phyloP scores from a whole-genome alignment of 1,140 invertebrate genomes.

The Drosophila tani region DNA sequence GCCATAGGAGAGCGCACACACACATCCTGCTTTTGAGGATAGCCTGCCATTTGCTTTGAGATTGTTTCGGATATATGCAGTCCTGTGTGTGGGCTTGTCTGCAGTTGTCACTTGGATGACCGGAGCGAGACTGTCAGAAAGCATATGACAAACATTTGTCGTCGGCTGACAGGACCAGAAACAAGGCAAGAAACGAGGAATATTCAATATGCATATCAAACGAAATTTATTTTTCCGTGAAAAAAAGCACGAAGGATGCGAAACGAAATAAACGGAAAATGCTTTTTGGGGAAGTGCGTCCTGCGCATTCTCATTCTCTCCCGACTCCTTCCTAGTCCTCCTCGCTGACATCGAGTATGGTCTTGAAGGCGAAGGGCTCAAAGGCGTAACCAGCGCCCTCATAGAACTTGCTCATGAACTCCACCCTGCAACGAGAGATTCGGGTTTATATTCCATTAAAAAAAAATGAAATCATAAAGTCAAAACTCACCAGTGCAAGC shows the following conservation, averaged over 20 bases:
- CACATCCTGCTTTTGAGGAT: slow-evolving; percentile 30
- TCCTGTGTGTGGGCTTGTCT: slow-evolving; percentile 37
- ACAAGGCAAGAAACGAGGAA: slow-evolving; percentile 29
- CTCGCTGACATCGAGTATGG: slow-evolving; percentile 88
- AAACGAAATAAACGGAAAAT: slow-evolving; percentile 41
- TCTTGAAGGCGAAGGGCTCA: slow-evolving; percentile 96
- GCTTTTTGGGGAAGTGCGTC: slow-evolving; percentile 47
- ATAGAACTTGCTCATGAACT: slow-evolving; percentile 99
- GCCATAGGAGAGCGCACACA: neutral
- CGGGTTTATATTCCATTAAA: neutral
- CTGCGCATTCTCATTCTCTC: slow-evolving; percentile 40
- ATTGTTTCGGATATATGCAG: slow-evolving; percentile 48
- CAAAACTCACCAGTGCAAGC: slow-evolving; percentile 96
- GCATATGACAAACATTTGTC: slow-evolving; percentile 65
- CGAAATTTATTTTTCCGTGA: slow-evolving; percentile 59
- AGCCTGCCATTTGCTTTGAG: slow-evolving; percentile 62
- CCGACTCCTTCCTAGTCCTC: slow-evolving; percentile 31
- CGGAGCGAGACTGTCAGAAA: slow-evolving; percentile 59
- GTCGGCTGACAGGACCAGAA: slow-evolving; percentile 45
- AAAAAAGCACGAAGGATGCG: slow-evolving; percentile 18
- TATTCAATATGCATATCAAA: slow-evolving; percentile 64
- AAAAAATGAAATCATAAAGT: slow-evolving; percentile 86
- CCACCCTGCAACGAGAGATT: slow-evolving; percentile 89
- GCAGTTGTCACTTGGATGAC: slow-evolving; percentile 59
- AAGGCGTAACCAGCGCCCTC: slow-evolving; percentile 94